Evolutionary conservation across 1,140 invertebrate genomes (phyloP).

Genomic region (Paralvinella palmiformis): DNA sequence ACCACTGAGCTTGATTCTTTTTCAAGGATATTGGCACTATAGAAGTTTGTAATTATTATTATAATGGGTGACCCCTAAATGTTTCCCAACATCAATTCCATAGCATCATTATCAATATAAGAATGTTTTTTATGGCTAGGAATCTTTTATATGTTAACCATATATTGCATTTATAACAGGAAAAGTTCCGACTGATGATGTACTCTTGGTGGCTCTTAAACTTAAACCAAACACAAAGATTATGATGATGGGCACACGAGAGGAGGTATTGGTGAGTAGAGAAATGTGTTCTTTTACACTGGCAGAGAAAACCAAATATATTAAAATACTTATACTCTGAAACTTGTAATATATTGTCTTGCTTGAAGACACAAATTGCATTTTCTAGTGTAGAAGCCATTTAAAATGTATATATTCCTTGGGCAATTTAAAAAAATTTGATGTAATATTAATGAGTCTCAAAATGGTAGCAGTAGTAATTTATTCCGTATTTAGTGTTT

Average conservation of each 20-base stretch:
- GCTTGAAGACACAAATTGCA: too few relatives aligned
- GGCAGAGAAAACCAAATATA: too few relatives aligned
- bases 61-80: too few relatives aligned
- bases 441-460: too few relatives aligned
- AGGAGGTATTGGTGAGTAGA: slow-evolving; percentile 82
- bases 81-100: background rate
- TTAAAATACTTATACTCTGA: too few relatives aligned
- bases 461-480: too few relatives aligned
- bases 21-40: background rate
- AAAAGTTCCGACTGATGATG: slow-evolving; percentile 69
- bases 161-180: slow-evolving; percentile 55
- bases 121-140: background rate
- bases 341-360: too few relatives aligned
- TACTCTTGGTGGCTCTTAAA: slow-evolving; percentile 63
- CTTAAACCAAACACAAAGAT: slow-evolving; percentile 85
- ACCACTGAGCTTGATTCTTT: background rate
- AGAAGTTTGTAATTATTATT: background rate
- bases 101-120: background rate
- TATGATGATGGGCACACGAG: slow-evolving; percentile 94
- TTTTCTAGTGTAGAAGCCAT: too few relatives aligned
- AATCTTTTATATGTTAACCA: background rate
- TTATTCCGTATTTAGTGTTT: too few relatives aligned
- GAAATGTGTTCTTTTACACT: too few relatives aligned
- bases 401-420: too few relatives aligned
- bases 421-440: too few relatives aligned